Conservation (phyloP, 2,797 vertebrate genomes). For the Rhinichthys osculus region DNA sequence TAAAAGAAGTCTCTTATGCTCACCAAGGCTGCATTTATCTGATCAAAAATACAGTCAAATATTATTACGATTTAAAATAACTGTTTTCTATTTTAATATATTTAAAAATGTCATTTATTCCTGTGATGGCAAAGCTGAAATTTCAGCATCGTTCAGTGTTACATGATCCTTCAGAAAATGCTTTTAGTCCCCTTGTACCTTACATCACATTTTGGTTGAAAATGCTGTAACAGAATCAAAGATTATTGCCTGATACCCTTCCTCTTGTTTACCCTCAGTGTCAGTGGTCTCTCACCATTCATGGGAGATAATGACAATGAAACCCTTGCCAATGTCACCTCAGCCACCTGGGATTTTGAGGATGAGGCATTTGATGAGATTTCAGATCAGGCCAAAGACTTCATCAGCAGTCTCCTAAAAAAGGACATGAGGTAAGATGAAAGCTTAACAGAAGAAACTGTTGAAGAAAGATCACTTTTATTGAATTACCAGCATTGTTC, state of each 20-base stretch:
- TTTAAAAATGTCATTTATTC: background rate
- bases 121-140: background rate
- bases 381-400: slow-evolving; percentile 94
- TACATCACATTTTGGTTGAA: slow-evolving; percentile 2
- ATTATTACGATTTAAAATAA: background rate
- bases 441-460: background rate
- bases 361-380: slow-evolving; percentile 98
- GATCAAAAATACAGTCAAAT: background rate
- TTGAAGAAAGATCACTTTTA: background rate
- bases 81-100: background rate
- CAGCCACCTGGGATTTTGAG: slow-evolving; percentile 97
- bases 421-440: slow-evolving; percentile 91
- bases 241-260: background rate
- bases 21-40: background rate
- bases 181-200: background rate
- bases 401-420: slow-evolving; percentile 94
- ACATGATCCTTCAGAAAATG: background rate
- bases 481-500: background rate
- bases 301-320: slow-evolving; percentile 99
- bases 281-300: slow-evolving; percentile 98
- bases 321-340: slow-evolving; percentile 96
- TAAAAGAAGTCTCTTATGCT: background rate
- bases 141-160: background rate
- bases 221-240: background rate
- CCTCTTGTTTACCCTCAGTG: slow-evolving; percentile 73